A percentile compares a stretch with the other conserved stretches of the same genome.
Evolutionary conservation across 2,113 vertebrate genomes (phyloP).

Genomic region (Macroglossus sobrinus): DNA sequence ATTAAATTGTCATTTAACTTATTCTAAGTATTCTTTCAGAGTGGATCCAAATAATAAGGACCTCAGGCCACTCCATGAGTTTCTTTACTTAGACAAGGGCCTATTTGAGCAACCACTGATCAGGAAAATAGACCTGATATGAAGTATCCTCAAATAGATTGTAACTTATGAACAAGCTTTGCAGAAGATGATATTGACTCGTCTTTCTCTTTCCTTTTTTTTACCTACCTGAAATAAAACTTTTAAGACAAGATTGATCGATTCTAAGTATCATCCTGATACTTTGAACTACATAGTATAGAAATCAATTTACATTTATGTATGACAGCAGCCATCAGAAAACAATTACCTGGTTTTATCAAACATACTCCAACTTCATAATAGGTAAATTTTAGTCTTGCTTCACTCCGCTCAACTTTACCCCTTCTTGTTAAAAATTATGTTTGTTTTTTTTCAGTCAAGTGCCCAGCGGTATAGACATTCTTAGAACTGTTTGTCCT

Average conservation of each 20-base stretch:
- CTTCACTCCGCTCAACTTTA: background rate
- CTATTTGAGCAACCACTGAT: background rate
- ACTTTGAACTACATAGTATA: background rate
- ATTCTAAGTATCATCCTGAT: background rate
- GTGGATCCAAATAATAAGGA: background rate
- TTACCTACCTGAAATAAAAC: background rate
- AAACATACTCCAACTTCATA: background rate
- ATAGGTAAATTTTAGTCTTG: background rate
- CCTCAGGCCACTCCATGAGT: background rate
- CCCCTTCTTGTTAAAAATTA: constrained; percentile 20
- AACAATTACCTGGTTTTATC: background rate
- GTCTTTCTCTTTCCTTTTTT: background rate
- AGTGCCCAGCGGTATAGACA: background rate
- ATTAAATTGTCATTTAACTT: background rate
- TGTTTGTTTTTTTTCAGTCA: constrained; percentile 32
- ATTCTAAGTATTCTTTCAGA: background rate
- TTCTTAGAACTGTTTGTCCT: constrained; percentile 64
- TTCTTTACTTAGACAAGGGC: background rate
- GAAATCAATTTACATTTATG: background rate
- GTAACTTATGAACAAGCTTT: background rate
- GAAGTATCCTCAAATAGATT: background rate
- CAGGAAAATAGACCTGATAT: background rate
- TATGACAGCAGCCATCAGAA: background rate
- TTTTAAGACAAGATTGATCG: background rate
- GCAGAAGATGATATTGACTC: background rate